Evolutionary conservation across 2,113 vertebrate genomes (phyloP).

Genomic region (Callocephalon fimbriatum): DNA sequence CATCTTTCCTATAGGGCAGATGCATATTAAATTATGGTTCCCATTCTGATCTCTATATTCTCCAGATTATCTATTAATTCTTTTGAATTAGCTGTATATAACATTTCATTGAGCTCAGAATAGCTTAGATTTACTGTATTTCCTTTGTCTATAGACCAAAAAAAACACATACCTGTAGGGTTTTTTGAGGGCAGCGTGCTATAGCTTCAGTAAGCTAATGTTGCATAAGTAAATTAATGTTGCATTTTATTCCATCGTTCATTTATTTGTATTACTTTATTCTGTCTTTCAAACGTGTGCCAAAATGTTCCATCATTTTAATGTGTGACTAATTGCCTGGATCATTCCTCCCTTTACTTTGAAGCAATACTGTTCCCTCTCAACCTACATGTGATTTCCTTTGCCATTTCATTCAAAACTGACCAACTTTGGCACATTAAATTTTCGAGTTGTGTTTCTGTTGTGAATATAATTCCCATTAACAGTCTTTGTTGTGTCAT

Average conservation of each 20-base stretch:
- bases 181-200: neutral
- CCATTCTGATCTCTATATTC: neutral
- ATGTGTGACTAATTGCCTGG: conserved; percentile 30
- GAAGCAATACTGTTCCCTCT: neutral
- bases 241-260: conserved; percentile 31
- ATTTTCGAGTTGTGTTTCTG: neutral
- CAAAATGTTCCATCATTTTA: neutral
- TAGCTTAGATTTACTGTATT: neutral
- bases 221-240: conserved; percentile 31
- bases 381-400: neutral
- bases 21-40: neutral
- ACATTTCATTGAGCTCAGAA: neutral
- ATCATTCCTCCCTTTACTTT: conserved; percentile 4
- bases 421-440: neutral
- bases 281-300: neutral
- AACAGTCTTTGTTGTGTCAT: neutral
- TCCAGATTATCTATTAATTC: neutral
- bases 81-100: neutral
- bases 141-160: neutral
- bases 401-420: neutral
- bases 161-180: neutral
- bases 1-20: neutral
- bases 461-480: neutral
- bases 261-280: conserved; percentile 12
- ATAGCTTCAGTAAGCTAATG: neutral